Conservation (phyloP, 2,113 vertebrate species). For the Cyphomyrus discorhynchus region DNA sequence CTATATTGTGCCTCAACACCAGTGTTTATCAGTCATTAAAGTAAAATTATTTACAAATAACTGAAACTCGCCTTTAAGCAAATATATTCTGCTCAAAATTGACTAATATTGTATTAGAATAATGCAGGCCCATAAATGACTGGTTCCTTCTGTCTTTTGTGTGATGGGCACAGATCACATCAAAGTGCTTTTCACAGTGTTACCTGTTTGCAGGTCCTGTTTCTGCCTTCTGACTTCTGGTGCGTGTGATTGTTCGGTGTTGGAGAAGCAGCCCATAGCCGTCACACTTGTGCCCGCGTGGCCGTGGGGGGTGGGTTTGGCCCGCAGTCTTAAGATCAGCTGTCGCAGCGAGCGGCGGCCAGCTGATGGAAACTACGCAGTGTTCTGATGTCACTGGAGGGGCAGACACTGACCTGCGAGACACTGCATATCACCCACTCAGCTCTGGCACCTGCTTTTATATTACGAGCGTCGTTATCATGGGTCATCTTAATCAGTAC, state of each 20-base stretch:
- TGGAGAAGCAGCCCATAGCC: neutral
- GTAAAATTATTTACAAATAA: neutral
- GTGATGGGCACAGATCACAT: neutral
- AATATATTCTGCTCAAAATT: too few relatives aligned
- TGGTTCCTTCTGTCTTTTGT: neutral
- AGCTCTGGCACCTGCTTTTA: neutral
- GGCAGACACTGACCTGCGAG: neutral
- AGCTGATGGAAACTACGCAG: conserved; percentile 28
- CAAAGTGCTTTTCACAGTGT: neutral
- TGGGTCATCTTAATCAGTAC: neutral
- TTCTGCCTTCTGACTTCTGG: neutral
- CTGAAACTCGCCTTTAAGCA: neutral
- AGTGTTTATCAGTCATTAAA: neutral
- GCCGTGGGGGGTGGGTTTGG: neutral
- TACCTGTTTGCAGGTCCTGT: neutral
- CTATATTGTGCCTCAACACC: neutral
- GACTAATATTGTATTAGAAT: neutral
- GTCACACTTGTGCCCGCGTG: neutral
- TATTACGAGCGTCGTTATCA: neutral
- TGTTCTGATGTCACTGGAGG: neutral
- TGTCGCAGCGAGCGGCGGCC: neutral
- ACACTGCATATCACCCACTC: neutral
- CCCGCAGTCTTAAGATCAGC: neutral
- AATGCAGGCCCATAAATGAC: neutral
- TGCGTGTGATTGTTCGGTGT: neutral